Base-by-base conservation (phyloP, 2,797 vertebrate species). In the Sitta carolinensis region DNA sequence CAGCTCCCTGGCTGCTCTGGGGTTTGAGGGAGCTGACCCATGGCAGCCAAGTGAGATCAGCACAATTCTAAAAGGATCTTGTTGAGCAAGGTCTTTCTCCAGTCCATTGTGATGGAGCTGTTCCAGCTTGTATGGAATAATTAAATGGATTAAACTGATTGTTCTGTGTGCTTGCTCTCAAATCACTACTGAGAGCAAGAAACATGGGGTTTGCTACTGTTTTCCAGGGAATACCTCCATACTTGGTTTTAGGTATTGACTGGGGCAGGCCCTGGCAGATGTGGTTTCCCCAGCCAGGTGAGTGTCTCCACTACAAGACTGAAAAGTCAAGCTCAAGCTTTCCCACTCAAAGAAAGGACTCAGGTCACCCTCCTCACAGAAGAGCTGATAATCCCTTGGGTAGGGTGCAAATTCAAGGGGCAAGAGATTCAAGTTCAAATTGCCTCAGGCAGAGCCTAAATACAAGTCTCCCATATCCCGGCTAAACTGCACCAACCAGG, bases 391-490 rank as follows among this genome's bases (percentile, higher is more conserved):
- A 93, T 84, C 85, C 70, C 70, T 36, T 79, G 40, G 26, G 45
- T 45, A 84, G 57, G 52, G 67, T 89, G 59, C 74, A 86, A 73
- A 94, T 84, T 86, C 67, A 63, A 34, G 77, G 76, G 55, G n/a
- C 83, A 74, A 81, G 88, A 93, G 83, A 94, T 87, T 90, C 85
- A 81, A 88, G 77, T 87, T 94, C 74, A 59, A 62, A 84, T 64
- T 47, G 52, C 93, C 72, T 84, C 63, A 36, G 75, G 89, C 84
- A 77, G 57, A 95, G 55, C 52, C 52, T 83, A 61, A 90, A 84
- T 75, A 73, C n/a, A 42, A 57, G 48, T 34, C 52, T 90, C 47
- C 40, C 1, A 0, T 78, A 72, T 59, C 63, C 57, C 78, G 77
- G 73, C 36, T 84, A 48, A 81, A 84, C 59, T 75, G 67, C 76